Evolutionary conservation across 1,140 invertebrate species (phyloP), one percentile per base, ranked within the genome.

Genomic region (Atta colombica): DNA sequence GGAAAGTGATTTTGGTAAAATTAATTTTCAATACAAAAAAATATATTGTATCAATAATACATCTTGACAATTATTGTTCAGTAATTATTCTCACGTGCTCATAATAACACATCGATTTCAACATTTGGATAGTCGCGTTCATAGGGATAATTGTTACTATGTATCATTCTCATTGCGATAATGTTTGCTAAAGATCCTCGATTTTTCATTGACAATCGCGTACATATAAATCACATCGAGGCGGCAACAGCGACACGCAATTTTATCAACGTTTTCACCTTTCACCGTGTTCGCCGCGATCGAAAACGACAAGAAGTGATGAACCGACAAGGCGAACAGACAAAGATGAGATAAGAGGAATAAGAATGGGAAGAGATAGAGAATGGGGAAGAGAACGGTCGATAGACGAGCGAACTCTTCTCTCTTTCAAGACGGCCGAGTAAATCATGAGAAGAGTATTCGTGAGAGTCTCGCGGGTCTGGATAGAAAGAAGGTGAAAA

Each of bases 361-460:
- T 69, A 74, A 71, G 51, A 68, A 74, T 28, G 18, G 16, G 55
- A n/a, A 51, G 12, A 49, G 66, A 66, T 21, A 69, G 66, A 84
- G 60, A 84, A 31, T 12, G 84, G 61, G 63, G 31, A 58, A 69
- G 49, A 82, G 85, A 87, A 85, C 63, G 81, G 87, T 69, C 88
- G 88, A 89, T 88, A 89, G 81, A 66, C 51, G 72, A 86, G 84
- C 77, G 86, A 63, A 71, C 75, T 90, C 85, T 85, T 31, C 31
- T 88, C 77, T 77, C 66, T 88, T 91, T 81, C 85, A 75, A 91
- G 75, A 88, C 87, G 92, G 86, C 89, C 61, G 88, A 94, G 93
- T 94, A 94, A 95, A 94, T 94, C 93, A 95, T 93, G 94, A 91
- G 94, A 93, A 93, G 93, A 90, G 93, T 92, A 94, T 92, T 94